These are phyloP conservation scores for Shinisaurus crocodilurus DNA, from an alignment of 2,113 vertebrate genomes.

Conservation along the genomic window DNA sequence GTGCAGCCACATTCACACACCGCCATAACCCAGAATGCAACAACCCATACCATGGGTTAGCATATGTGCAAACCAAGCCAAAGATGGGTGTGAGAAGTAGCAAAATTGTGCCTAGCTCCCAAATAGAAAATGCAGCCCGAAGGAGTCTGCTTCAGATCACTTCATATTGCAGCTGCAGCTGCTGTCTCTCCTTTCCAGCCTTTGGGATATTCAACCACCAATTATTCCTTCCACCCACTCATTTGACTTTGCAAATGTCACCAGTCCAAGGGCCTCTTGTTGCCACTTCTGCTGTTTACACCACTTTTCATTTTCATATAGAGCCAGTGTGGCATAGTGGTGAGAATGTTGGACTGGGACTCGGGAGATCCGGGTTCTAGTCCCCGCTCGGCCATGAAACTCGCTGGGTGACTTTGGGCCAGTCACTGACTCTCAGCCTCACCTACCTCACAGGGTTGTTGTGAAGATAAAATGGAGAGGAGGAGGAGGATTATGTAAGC, in stretches of 20 bases:
- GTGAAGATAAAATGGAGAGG: no score
- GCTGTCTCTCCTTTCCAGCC: not conserved
- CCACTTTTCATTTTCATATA: not conserved
- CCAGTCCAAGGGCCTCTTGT: not conserved
- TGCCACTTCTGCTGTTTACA: not conserved
- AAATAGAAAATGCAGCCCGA: not conserved
- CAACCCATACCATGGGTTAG: no score
- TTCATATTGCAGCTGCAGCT: not conserved
- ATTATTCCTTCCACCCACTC: not conserved
- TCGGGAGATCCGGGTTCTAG: no score
- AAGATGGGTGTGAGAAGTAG: not conserved
- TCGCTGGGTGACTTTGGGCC: no score
- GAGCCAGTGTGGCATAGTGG: no score
- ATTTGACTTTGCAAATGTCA: not conserved
- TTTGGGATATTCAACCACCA: not conserved
- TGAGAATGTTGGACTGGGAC: no score
- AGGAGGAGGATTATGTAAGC: no score
- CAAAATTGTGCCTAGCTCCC: not conserved
- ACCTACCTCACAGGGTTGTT: no score
- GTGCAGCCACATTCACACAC: no score
- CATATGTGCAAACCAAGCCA: not conserved
- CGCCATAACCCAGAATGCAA: no score
- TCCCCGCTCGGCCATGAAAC: no score
- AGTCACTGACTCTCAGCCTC: no score
- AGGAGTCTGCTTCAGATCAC: not conserved